Conservation (phyloP, 2,888 invertebrate genomes). For the Prenolepis imparis region DNA sequence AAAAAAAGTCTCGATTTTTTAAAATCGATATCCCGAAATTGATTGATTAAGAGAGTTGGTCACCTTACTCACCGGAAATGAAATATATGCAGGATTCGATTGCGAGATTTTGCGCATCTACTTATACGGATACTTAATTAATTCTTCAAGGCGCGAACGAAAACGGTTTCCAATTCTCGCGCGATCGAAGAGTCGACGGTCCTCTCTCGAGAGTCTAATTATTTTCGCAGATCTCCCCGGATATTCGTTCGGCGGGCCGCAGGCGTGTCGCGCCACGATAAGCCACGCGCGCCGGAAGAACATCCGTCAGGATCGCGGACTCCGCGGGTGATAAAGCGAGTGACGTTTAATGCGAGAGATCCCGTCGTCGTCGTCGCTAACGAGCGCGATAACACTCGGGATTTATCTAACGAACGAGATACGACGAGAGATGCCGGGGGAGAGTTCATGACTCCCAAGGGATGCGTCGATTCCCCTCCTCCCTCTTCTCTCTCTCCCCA, state of each 20-base stretch:
- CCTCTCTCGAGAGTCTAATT: constrained; percentile 21
- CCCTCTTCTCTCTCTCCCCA: neutral
- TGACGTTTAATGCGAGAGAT: constrained; percentile 29
- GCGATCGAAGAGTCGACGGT: constrained; percentile 15
- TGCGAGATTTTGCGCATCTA: too few relatives aligned
- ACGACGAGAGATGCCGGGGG: neutral
- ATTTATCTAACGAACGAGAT: constrained; percentile 40
- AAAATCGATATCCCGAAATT: too few relatives aligned
- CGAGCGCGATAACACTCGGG: constrained; percentile 40
- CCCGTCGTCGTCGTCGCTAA: constrained; percentile 37
- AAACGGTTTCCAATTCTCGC: neutral
- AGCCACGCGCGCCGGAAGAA: constrained; percentile 43
- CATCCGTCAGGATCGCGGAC: constrained; percentile 53
- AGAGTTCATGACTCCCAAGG: constrained; percentile 14
- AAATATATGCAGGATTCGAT: too few relatives aligned
- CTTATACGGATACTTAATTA: too few relatives aligned
- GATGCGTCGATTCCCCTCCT: neutral
- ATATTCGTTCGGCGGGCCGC: constrained; percentile 13
- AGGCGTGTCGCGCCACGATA: constrained; percentile 43
- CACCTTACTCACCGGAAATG: too few relatives aligned
- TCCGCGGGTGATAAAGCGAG: constrained; percentile 41
- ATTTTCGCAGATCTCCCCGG: constrained; percentile 36
- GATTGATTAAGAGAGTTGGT: too few relatives aligned
- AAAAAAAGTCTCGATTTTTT: too few relatives aligned
- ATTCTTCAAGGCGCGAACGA: neutral